phyloP scores from a whole-genome alignment of 2,113 vertebrate genomes.

The Hydropotes inermis region DNA sequence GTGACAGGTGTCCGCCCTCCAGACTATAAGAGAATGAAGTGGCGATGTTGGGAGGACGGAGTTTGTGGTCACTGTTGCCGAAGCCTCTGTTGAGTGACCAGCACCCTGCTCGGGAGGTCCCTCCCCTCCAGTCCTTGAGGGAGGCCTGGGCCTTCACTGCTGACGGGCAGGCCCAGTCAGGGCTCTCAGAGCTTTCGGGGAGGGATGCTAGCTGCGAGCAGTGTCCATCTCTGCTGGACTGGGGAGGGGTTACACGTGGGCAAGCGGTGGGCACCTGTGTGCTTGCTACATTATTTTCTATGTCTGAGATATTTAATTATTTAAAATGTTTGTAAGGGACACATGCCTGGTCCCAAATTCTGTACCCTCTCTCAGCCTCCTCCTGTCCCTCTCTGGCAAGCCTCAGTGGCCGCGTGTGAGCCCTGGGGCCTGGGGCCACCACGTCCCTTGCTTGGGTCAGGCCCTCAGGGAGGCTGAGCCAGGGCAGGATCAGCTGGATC shows the following conservation, averaged over 20 bases:
- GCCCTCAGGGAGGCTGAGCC: not conserved
- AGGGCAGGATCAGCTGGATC: not conserved
- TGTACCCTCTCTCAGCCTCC: not conserved
- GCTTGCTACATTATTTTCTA: not conserved
- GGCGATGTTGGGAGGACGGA: not conserved
- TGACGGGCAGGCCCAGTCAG: not conserved
- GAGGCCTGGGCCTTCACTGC: not conserved
- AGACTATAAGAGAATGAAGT: accelerated
- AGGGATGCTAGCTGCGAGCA: not conserved
- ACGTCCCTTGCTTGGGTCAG: not conserved
- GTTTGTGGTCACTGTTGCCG: accelerated
- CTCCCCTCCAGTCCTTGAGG: not conserved
- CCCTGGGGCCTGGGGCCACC: not conserved
- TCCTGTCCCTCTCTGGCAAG: not conserved
- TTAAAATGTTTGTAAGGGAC: not conserved
- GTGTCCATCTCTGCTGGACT: too few species aligned
- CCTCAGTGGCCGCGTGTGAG: not conserved
- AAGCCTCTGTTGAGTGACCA: not conserved
- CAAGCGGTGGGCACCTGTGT: not conserved
- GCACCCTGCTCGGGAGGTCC: not conserved
- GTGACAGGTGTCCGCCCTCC: accelerated
- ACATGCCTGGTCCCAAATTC: not conserved
- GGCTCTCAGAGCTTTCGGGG: not conserved
- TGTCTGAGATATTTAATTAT: not conserved
- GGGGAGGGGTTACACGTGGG: too few species aligned